These are phyloP conservation scores for Microcebus jonahi DNA, from an alignment of 2,113 vertebrate genomes.

Conservation along the genomic window DNA sequence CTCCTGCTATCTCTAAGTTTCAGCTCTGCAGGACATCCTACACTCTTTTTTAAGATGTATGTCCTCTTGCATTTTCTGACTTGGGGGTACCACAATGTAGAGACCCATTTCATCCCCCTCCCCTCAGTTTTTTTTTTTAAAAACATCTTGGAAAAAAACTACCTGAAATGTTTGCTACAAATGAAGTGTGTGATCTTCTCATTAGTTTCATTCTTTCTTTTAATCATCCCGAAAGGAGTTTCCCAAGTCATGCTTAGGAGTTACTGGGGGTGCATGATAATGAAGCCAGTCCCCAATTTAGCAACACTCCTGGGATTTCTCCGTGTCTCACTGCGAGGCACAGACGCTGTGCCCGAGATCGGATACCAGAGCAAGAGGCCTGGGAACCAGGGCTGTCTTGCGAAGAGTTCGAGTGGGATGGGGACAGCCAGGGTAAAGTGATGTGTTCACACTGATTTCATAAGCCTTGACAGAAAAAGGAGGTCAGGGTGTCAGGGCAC, in stretches of 20 bases:
- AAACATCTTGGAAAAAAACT: conserved; percentile 56
- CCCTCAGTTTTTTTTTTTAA: neutral
- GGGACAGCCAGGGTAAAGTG: neutral
- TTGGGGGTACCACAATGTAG: neutral
- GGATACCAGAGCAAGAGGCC: neutral
- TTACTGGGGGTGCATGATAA: conserved; percentile 59
- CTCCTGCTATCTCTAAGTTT: neutral
- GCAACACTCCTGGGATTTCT: conserved; percentile 22
- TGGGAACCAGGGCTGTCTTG: neutral
- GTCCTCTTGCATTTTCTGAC: neutral
- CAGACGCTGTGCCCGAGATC: neutral
- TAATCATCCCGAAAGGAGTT: conserved; percentile 67
- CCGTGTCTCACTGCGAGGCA: neutral
- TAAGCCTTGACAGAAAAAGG: neutral
- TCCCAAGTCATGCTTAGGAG: conserved; percentile 50
- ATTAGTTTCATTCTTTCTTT: conserved; percentile 71
- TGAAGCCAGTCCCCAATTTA: conserved; percentile 52
- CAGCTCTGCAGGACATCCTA: neutral
- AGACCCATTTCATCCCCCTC: neutral
- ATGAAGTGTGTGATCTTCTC: conserved; percentile 67
- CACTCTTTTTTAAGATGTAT: neutral
- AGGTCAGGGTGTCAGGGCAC: neutral
- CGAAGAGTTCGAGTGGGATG: neutral
- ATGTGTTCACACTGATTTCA: neutral
- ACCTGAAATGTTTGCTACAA: conserved; percentile 50